Evolutionary conservation across 2,888 invertebrate genomes (phyloP).

Genomic region (Flabesymbios commensalis): DNA sequence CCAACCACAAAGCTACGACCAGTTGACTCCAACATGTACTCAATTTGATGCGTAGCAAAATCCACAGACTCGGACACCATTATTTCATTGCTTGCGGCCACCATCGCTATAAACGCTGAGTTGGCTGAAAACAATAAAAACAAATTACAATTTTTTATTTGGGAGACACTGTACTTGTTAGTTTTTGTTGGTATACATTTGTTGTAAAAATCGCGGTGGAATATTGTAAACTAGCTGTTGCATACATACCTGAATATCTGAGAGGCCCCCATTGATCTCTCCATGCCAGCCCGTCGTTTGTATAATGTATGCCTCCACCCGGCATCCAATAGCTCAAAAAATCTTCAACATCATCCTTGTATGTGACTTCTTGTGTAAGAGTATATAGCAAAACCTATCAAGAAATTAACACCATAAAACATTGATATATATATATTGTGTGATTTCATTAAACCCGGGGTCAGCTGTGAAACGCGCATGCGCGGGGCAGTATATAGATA

Average conservation of each 20-base stretch:
- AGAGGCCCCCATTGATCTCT: slow-evolving; percentile 48
- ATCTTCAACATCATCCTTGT: slow-evolving; percentile 40
- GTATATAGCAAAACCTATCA: slow-evolving; percentile 46
- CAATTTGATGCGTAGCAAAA: slow-evolving; percentile 45
- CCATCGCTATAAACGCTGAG: too few relatives aligned
- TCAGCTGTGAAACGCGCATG: too few relatives aligned
- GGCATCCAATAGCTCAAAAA: slow-evolving; percentile 46
- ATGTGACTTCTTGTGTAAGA: slow-evolving; percentile 39
- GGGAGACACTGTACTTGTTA: too few relatives aligned
- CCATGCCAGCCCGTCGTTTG: slow-evolving; percentile 52
- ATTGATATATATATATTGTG: too few relatives aligned
- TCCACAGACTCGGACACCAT: slow-evolving; percentile 35
- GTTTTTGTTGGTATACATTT: too few relatives aligned
- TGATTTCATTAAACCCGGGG: too few relatives aligned
- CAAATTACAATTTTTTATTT: too few relatives aligned
- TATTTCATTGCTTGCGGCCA: slow-evolving; percentile 47
- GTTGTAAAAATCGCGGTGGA: too few relatives aligned
- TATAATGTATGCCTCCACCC: slow-evolving; percentile 45
- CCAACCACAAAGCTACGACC: slow-evolving; percentile 47
- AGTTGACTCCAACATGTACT: slow-evolving; percentile 47
- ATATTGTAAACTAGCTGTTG: too few relatives aligned
- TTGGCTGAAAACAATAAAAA: too few relatives aligned
- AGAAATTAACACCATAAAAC: too few relatives aligned
- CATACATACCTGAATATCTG: slow-evolving; percentile 46
- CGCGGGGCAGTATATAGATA: too few relatives aligned